Conservation (phyloP, 1,140 invertebrate genomes). For the Centruroides sculpturatus region DNA sequence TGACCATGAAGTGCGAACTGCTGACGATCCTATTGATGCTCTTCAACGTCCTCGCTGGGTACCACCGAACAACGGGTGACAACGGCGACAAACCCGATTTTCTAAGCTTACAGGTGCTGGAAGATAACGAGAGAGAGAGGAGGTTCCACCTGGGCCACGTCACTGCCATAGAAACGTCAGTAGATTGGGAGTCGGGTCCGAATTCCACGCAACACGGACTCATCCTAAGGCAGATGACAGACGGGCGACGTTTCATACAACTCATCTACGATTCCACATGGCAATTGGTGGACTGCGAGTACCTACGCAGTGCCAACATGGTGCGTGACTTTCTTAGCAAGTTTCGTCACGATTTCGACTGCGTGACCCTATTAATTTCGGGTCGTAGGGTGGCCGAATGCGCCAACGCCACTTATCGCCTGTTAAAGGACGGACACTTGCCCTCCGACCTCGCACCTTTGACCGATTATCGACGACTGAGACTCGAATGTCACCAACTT, state of each 20-base stretch:
- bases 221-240: slow-evolving; percentile 45
- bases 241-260: slow-evolving; percentile 47
- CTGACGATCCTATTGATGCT: too few relatives aligned
- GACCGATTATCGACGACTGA: slow-evolving; percentile 12
- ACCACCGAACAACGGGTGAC: too few relatives aligned
- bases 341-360: slow-evolving; percentile 18
- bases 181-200: slow-evolving; percentile 22
- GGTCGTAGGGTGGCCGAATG: too few relatives aligned
- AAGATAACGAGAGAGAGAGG: slow-evolving; percentile 45
- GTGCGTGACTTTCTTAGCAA: slow-evolving; percentile 37
- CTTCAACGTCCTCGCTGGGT: too few relatives aligned
- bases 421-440: slow-evolving; percentile 2
- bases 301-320: slow-evolving; percentile 31
- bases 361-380: background rate
- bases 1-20: too few relatives aligned
- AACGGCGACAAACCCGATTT: background rate
- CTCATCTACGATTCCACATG: slow-evolving; percentile 42
- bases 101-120: slow-evolving; percentile 21
- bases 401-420: background rate
- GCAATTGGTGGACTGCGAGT: slow-evolving; percentile 47
- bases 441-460: slow-evolving; percentile 12
- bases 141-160: slow-evolving; percentile 42
- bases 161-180: slow-evolving; percentile 45
- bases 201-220: slow-evolving; percentile 25
- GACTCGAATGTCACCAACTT: background rate